phyloP scores from a whole-genome alignment of 2,113 vertebrate species.

The Cebidichthys violaceus region DNA sequence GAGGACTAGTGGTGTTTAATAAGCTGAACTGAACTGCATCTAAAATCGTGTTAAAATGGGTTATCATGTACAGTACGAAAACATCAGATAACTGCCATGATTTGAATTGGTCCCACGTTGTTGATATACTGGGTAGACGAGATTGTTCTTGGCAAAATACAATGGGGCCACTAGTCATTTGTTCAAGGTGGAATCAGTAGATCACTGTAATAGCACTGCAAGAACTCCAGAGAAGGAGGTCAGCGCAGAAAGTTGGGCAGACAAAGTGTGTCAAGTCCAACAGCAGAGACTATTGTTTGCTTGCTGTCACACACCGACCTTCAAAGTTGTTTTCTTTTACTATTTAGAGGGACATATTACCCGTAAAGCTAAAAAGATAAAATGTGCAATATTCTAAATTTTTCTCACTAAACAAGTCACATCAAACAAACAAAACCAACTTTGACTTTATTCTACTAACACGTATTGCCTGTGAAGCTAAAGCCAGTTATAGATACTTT shows the following conservation, averaged over 20 bases:
- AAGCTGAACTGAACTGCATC: not conserved
- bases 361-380: too few species aligned
- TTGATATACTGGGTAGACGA: not conserved
- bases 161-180: not conserved
- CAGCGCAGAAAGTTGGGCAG: not conserved
- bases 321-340: too few species aligned
- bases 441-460: too few species aligned
- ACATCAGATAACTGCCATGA: not conserved
- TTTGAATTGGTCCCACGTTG: not conserved
- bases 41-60: not conserved
- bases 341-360: too few species aligned
- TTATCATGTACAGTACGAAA: not conserved
- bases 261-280: not conserved
- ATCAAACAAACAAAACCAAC: too few species aligned
- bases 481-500: not conserved
- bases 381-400: too few species aligned
- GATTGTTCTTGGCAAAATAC: not conserved
- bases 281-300: not conserved
- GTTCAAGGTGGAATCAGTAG: not conserved
- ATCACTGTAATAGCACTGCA: not conserved
- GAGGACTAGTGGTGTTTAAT: not conserved
- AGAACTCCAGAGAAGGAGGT: not conserved
- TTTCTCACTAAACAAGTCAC: too few species aligned
- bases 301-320: not conserved
- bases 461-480: too few species aligned